Evolutionary conservation across 1,140 invertebrate genomes (phyloP).

Genomic region (Euura saliciscinereae): DNA sequence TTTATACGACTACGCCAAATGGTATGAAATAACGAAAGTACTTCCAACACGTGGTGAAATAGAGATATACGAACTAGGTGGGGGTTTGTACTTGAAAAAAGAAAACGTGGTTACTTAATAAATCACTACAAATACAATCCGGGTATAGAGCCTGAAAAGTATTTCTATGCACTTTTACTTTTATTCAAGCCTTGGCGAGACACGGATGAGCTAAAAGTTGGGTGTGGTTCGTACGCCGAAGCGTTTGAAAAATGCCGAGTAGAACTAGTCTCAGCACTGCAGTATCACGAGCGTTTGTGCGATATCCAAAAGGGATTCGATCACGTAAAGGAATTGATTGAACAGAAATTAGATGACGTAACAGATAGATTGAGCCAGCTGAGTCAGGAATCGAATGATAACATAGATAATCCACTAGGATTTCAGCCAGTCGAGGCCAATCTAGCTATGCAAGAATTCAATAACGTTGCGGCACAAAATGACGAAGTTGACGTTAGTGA

Average conservation of each 20-base stretch:
- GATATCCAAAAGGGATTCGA: no score
- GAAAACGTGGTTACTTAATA: conserved; percentile 18
- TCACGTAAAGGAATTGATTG: background rate
- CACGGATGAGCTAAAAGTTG: conserved; percentile 27
- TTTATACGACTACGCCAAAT: conserved; percentile 28
- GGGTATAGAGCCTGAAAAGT: conserved; percentile 34
- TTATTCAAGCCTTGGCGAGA: conserved; percentile 41
- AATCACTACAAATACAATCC: no score
- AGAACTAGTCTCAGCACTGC: background rate
- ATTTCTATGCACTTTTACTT: conserved; percentile 35
- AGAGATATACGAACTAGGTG: conserved; percentile 19
- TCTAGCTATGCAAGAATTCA: background rate
- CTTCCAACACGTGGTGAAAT: conserved; percentile 12
- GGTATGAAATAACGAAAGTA: conserved; percentile 16
- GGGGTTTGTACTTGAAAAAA: conserved; percentile 30
- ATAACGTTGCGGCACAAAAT: background rate
- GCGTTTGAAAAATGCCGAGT: conserved; percentile 14
- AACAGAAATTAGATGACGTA: background rate
- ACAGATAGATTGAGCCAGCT: background rate
- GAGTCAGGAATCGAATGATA: background rate
- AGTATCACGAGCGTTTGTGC: background rate
- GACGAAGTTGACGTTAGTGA: background rate
- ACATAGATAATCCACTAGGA: background rate
- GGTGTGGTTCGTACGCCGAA: conserved; percentile 29
- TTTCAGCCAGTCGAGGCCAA: background rate